A percentile compares a stretch with the other conserved stretches of the same genome.
Conservation (phyloP, 1,140 invertebrate genomes). For the Glossosoma conforme region DNA sequence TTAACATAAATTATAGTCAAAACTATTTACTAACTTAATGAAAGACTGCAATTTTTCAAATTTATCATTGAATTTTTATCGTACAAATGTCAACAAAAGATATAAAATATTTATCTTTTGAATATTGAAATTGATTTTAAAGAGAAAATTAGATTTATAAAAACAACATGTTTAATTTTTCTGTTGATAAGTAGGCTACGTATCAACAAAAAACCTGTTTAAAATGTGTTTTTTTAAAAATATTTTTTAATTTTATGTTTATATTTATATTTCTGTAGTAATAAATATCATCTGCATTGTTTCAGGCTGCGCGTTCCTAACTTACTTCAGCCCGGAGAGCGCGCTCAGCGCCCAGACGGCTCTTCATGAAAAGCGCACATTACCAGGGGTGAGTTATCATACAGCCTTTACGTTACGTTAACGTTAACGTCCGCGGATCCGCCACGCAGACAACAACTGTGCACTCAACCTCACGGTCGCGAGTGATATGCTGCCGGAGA, state of each 20-base stretch:
- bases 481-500: slow-evolving; percentile 3
- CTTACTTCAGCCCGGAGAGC: slow-evolving; percentile 91
- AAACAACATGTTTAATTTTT: too few species aligned
- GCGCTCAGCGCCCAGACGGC: slow-evolving; percentile 86
- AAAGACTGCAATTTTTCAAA: too few species aligned
- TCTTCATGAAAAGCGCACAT: slow-evolving; percentile 94
- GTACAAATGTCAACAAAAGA: too few species aligned
- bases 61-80: too few species aligned
- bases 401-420: too few species aligned
- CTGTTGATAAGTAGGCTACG: too few species aligned
- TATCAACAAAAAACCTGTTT: neutral
- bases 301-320: slow-evolving; percentile 94
- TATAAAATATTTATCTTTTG: too few species aligned
- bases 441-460: neutral
- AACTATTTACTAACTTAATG: too few species aligned
- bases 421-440: neutral
- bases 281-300: slow-evolving; percentile 41
- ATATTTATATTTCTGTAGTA: neutral
- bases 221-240: neutral
- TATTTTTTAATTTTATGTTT: neutral
- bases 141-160: too few species aligned
- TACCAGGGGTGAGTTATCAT: slow-evolving; percentile 96
- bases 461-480: neutral
- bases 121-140: too few species aligned
- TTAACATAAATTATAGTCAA: too few species aligned